Percentiles rank a stretch among this genome's conserved stretches.
Conservation (phyloP, 1,140 invertebrate genomes). For the Melipona quadrifasciata region DNA sequence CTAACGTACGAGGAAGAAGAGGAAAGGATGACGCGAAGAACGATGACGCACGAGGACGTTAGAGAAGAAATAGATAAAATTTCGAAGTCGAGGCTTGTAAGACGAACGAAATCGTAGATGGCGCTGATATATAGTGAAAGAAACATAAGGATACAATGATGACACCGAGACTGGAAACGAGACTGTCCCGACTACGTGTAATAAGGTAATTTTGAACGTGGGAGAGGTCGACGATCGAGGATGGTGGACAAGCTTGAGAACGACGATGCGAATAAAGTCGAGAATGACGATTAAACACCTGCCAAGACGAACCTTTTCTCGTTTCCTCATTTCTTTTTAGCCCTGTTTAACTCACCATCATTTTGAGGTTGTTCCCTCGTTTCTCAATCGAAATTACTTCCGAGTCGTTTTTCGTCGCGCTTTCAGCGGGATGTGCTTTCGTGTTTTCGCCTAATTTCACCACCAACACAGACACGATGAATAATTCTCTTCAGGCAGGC, state of each 20-base stretch:
- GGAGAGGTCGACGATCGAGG: slow-evolving; percentile 3
- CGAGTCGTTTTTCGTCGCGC: slow-evolving; percentile 1
- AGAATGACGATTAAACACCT: slow-evolving; percentile 59
- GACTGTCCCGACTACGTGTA: neutral
- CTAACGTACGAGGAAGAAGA: neutral
- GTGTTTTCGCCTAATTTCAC: slow-evolving; percentile 14
- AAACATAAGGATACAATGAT: neutral
- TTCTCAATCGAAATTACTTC: slow-evolving; percentile 46
- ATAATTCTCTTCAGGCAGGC: slow-evolving; percentile 27
- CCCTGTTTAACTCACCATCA: slow-evolving; percentile 17
- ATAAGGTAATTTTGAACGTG: neutral
- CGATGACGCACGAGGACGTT: neutral
- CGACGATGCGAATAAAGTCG: slow-evolving; percentile 15
- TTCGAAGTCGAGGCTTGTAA: neutral
- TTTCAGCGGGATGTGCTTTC: neutral
- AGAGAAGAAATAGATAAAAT: neutral
- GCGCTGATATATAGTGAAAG: neutral
- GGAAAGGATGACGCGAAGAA: neutral
- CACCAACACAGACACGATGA: neutral
- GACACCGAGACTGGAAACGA: neutral
- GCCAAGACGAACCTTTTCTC: slow-evolving; percentile 70
- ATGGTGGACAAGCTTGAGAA: neutral
- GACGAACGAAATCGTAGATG: neutral
- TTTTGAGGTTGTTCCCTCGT: slow-evolving; percentile 62
- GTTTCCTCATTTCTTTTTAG: slow-evolving; percentile 34